Evolutionary conservation across 2,113 vertebrate species (phyloP).

Genomic region (Nestor notabilis): DNA sequence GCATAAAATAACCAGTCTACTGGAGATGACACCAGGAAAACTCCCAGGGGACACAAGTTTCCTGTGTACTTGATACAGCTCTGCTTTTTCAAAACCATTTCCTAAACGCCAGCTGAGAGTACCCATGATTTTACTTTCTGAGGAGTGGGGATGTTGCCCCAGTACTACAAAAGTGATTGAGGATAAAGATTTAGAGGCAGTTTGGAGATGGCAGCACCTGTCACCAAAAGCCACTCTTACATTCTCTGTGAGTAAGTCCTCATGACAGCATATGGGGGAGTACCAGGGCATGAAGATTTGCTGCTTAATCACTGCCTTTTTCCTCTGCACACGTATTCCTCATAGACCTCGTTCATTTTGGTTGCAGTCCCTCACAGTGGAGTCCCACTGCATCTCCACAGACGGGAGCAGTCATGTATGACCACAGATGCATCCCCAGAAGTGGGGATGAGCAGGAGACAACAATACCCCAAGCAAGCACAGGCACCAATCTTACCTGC

Average conservation of each 20-base stretch:
- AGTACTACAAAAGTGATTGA: not conserved
- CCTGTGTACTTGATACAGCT: not conserved
- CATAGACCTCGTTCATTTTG: not conserved
- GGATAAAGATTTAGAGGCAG: not conserved
- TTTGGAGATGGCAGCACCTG: not conserved
- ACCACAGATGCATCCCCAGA: not conserved
- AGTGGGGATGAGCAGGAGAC: not conserved
- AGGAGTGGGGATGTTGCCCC: not conserved
- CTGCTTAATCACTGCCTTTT: not conserved
- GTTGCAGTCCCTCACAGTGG: rapidly evolving
- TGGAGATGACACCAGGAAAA: not conserved
- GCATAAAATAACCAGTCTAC: not conserved
- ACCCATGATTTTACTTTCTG: not conserved
- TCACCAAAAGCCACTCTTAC: not conserved
- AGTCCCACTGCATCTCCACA: not conserved
- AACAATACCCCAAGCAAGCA: rapidly evolving
- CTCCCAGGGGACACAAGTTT: not conserved
- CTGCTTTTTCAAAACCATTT: not conserved
- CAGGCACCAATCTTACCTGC: not conserved
- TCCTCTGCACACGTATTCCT: not conserved
- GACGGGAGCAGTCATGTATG: not conserved
- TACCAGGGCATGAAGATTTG: not conserved
- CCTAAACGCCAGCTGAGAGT: not conserved
- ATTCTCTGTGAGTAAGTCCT: not conserved
- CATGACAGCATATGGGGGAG: rapidly evolving